phyloP scores from a whole-genome alignment of 2,888 invertebrate species.

The Philaethria dido region DNA sequence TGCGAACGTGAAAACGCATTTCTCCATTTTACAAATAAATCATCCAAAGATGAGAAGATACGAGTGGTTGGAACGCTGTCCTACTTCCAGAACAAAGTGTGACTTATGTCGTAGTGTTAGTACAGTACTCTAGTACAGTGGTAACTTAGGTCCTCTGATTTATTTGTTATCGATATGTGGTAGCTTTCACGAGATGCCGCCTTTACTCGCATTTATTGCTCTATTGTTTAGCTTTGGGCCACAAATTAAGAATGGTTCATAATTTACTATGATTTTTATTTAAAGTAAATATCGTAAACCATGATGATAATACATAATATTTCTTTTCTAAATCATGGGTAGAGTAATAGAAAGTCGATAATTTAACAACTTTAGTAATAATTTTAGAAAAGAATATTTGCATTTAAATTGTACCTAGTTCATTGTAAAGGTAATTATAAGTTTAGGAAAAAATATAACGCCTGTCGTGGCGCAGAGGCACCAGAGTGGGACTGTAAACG shows the following conservation, averaged over 20 bases:
- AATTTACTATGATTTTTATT: slow-evolving; percentile 69
- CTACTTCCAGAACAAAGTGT: slow-evolving; percentile 51
- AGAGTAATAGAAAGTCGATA: too few relatives aligned
- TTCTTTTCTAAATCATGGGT: too few relatives aligned
- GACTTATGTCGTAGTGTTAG: slow-evolving; percentile 59
- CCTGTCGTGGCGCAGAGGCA: too few relatives aligned
- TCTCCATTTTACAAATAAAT: slow-evolving; percentile 56
- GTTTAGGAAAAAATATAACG: too few relatives aligned
- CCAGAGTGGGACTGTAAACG: too few relatives aligned
- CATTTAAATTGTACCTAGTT: too few relatives aligned
- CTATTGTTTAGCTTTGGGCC: slow-evolving; percentile 75
- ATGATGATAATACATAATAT: slow-evolving; percentile 52
- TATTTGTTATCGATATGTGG: slow-evolving; percentile 73
- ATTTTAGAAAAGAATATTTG: too few relatives aligned
- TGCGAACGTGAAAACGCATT: neutral
- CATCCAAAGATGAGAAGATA: slow-evolving; percentile 58
- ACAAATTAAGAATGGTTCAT: slow-evolving; percentile 59
- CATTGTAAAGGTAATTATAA: too few relatives aligned
- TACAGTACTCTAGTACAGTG: slow-evolving; percentile 47
- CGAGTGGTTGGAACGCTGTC: slow-evolving; percentile 48
- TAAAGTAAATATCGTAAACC: slow-evolving; percentile 63
- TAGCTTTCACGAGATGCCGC: slow-evolving; percentile 68
- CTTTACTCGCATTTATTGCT: slow-evolving; percentile 73
- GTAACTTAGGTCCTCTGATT: slow-evolving; percentile 69
- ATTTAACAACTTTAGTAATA: too few relatives aligned